A percentile compares a stretch with the other conserved stretches of the same genome.
Evolutionary conservation across 2,888 invertebrate species (phyloP).

Genomic region (Micropterix aruncella): DNA sequence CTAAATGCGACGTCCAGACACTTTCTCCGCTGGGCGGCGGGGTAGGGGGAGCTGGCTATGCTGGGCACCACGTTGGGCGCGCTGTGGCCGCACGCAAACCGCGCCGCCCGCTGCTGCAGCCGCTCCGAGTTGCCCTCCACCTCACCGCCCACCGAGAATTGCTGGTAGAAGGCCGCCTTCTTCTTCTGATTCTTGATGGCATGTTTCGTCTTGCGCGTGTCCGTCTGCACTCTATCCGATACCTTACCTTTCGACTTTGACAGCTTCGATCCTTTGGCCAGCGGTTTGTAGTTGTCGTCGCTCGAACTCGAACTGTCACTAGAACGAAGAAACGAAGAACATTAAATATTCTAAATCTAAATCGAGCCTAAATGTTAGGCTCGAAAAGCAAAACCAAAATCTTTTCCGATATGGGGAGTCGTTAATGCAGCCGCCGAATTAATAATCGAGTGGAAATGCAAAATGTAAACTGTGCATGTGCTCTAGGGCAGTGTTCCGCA

Average conservation of each 20-base stretch:
- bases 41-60: conserved; percentile 32
- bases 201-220: conserved; percentile 27
- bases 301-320: conserved; percentile 40
- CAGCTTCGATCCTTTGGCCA: conserved; percentile 21
- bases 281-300: conserved; percentile 34
- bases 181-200: conserved; percentile 36
- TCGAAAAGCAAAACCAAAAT: no score
- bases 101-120: conserved; percentile 77
- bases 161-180: conserved; percentile 50
- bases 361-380: no score
- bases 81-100: conserved; percentile 42
- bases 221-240: conserved; percentile 40
- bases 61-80: conserved; percentile 26
- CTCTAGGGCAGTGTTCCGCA: no score
- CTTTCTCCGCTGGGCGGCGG: conserved; percentile 18
- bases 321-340: conserved; percentile 15
- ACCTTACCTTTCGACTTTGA: conserved; percentile 32
- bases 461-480: no score
- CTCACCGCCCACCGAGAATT: conserved; percentile 47
- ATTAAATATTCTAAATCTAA: no score
- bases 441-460: no score
- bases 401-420: no score
- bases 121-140: conserved; percentile 63
- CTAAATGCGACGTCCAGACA: conserved; percentile 20
- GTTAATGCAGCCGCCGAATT: no score